These are phyloP conservation scores for Oncopodura yosiiana DNA, from an alignment of 1,140 invertebrate genomes.

Conservation along the genomic window DNA sequence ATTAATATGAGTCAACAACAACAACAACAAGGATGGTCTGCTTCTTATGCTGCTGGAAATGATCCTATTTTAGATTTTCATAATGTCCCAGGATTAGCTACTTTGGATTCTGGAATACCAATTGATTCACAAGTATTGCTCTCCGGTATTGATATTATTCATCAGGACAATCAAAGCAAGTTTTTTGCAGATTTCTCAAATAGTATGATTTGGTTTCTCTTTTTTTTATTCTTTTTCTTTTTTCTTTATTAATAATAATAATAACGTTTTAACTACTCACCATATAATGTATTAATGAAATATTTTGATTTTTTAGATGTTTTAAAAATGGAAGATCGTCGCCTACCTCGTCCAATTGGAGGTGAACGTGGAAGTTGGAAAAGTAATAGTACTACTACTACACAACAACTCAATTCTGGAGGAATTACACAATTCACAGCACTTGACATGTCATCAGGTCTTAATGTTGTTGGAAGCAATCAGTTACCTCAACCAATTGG, in stretches of 20 bases:
- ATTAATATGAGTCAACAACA: too few relatives aligned
- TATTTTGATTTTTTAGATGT: conserved; percentile 4
- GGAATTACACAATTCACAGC: conserved; percentile 12
- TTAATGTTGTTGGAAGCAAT: conserved; percentile 7
- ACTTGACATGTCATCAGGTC: too few relatives aligned
- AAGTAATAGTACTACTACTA: conserved; percentile 14
- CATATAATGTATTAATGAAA: not conserved
- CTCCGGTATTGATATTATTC: conserved; percentile 4
- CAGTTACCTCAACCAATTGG: conserved; percentile 16
- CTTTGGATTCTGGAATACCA: conserved; percentile 14
- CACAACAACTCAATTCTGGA: not conserved
- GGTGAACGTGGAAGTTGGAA: conserved; percentile 29
- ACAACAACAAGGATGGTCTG: conserved; percentile 7
- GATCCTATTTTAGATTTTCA: conserved; percentile 5
- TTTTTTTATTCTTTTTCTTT: conserved; percentile 7
- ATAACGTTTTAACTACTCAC: too few relatives aligned
- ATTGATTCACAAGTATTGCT: conserved; percentile 21
- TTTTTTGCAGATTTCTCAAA: conserved; percentile 14
- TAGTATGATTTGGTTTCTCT: conserved; percentile 13
- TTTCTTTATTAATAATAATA: not conserved
- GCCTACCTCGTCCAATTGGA: conserved; percentile 30
- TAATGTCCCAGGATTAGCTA: conserved; percentile 23
- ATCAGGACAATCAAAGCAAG: conserved; percentile 30
- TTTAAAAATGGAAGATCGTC: conserved; percentile 25
- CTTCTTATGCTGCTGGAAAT: not conserved